Base-by-base conservation (phyloP, 2,888 invertebrate species). In the Melinopterus prodromus region DNA sequence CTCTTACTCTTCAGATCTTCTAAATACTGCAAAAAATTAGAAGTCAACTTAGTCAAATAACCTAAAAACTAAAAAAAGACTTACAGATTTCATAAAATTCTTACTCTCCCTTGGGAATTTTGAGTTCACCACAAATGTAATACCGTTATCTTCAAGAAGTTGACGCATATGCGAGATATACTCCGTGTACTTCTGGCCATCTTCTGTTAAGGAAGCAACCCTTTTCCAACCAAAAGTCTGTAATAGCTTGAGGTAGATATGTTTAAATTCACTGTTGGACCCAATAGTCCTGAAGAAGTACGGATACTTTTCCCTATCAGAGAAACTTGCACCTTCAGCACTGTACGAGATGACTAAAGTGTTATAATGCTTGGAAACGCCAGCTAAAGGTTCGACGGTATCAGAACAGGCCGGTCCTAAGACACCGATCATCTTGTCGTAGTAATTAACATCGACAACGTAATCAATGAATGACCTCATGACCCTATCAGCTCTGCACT, bases 241-340 rank as follows among this genome's bases (percentile, higher is more conserved):
- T 84, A 95, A 91, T 12, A 95, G 86, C 80, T 91, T 88, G 77
- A 93, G 89, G 84, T 95, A 95, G 0, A 94, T 94, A 80, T 90
- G 88, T 90, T 92, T 92, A 86, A 93, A 94, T 85, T 95, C 93
- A 77, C 92, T 92, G 86, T 95, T 95, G 85, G 95, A 94, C 1
- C 95, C 95, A 80, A 95, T 95, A 0, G 96, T 96, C 9, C 96
- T 89, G 87, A 95, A 95, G 88, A 96, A 95, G 86, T 94, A 95
- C 0, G 95, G 95, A 88, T 95, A 96, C 81, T 92, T 93, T 3
- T 89, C 88, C 16, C 94, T 90, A 87, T 95, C 93, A 0, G 92
- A 92, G 85, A 95, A 94, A 71, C 92, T 92, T 1, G 94, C 92
- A 0, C 95, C 95, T 87, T 96, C 95, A 0, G 95, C 96, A 81